Evolutionary conservation across 2,888 invertebrate species (phyloP), one percentile per base, ranked within the genome.

Genomic region (Branchellion lobata): DNA sequence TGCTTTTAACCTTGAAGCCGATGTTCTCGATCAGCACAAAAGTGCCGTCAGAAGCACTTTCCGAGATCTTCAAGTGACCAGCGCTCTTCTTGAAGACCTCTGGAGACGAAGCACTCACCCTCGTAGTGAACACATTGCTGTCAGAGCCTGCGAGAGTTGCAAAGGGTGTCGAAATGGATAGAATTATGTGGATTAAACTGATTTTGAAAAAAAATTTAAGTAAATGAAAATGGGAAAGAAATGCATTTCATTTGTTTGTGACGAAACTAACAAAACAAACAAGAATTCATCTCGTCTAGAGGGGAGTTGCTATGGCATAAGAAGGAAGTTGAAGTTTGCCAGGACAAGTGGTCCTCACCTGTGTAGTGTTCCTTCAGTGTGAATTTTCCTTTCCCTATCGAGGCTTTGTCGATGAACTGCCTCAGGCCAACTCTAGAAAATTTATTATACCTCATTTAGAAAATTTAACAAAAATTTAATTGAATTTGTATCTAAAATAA

Each of bases 81-180:
- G 88, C 89, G 79, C 89, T 85, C 84, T 89, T 89, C 87, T 89
- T 90, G 18, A 89, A 89, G 0, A 89, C 90, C 84, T 89, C 89
- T 51, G 89, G 89, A 14, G 88, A 88, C 79, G 88, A 88, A 82
- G 89, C 89, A 1, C 89, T 87, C 74, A 86, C 84, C 84, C 86
- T 86, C 84, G 86, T 85, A 81, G 85, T 78, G 76, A 80, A 81
- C 51, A 80, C 82, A 61, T 80, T 78, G 72, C 82, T 81, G 47
- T 81, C 79, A 71, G 81, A 81, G 77, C 81, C 82, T 80, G 57
- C 27, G 53, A 36, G 74, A 29, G 57, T 27, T 24, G 73, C 21
- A 27, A 29, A n/a, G 3, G n/a, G 71, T 14, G n/a, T n/a, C n/a
- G n/a, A n/a, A n/a, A n/a, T n/a, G n/a, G n/a, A n/a, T n/a, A n/a